These are phyloP conservation scores for Sorex araneus DNA, from an alignment of 2,113 vertebrate genomes.

Conservation along the genomic window DNA sequence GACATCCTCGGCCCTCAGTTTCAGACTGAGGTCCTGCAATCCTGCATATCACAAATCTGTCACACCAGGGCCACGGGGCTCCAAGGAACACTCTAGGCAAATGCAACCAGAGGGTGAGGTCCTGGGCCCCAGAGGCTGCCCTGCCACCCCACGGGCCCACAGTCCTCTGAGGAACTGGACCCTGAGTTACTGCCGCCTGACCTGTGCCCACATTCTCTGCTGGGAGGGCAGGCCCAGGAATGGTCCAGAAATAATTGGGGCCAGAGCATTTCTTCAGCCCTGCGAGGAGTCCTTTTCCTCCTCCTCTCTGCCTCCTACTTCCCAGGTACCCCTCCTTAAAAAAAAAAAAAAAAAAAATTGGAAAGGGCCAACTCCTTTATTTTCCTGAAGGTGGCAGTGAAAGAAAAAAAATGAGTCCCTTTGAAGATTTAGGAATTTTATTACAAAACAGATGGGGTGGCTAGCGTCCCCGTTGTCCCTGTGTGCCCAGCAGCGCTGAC, in stretches of 20 bases:
- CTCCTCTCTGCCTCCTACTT: background rate
- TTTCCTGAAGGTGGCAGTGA: conserved; percentile 92
- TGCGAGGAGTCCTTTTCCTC: background rate
- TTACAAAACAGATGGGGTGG: conserved; percentile 87
- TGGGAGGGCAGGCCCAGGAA: background rate
- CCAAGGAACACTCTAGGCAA: background rate
- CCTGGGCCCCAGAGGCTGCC: accelerated
- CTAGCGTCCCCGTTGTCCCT: conserved; percentile 85
- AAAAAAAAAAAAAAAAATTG: background rate
- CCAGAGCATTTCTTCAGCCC: too few relatives aligned
- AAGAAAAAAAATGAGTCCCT: conserved; percentile 88
- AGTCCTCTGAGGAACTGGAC: too few relatives aligned
- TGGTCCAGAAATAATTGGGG: conserved; percentile 31
- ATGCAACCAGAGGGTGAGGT: accelerated
- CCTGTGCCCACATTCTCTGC: too few relatives aligned
- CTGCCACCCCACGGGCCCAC: background rate
- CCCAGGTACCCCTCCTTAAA: background rate
- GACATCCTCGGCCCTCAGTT: conserved; percentile 47
- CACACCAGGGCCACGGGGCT: background rate
- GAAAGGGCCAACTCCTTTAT: conserved; percentile 70
- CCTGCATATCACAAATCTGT: background rate
- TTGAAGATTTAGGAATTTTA: conserved; percentile 88
- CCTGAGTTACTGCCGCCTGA: too few relatives aligned
- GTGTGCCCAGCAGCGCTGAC: conserved; percentile 84
- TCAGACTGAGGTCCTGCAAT: background rate